Evolutionary conservation across 2,888 invertebrate genomes (phyloP).

Genomic region (Prionchulus punctatus): DNA sequence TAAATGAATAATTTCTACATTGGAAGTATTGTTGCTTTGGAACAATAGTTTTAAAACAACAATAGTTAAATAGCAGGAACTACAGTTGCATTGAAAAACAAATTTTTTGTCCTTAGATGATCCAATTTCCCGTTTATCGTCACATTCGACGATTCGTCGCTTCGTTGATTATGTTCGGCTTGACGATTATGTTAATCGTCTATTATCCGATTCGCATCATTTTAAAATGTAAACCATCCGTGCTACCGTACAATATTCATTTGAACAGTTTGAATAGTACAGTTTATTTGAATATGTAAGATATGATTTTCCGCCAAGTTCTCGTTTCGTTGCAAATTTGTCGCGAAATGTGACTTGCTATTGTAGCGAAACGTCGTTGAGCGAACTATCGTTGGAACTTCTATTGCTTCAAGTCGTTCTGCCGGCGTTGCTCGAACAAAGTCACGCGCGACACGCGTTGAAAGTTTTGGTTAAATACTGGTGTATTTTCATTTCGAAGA

Average conservation of each 20-base stretch:
- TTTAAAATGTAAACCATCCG: constrained; percentile 59
- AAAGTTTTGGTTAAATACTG: constrained; percentile 63
- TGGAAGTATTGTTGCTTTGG: too few relatives aligned
- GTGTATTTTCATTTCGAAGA: constrained; percentile 48
- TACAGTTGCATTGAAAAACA: neutral
- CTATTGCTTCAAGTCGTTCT: constrained; percentile 73
- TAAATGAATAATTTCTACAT: too few relatives aligned
- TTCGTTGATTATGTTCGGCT: constrained; percentile 73
- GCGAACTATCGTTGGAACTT: constrained; percentile 81
- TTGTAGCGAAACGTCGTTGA: constrained; percentile 55
- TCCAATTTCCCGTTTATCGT: constrained; percentile 75
- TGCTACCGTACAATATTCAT: constrained; percentile 83
- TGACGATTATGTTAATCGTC: constrained; percentile 80
- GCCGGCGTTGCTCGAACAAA: constrained; percentile 86
- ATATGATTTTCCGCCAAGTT: neutral
- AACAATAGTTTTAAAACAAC: too few relatives aligned
- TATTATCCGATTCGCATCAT: constrained; percentile 83
- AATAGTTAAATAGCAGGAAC: too few relatives aligned
- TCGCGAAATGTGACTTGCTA: neutral
- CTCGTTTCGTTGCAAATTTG: neutral
- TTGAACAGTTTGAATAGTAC: constrained; percentile 32
- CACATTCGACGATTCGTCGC: constrained; percentile 77
- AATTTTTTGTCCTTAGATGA: constrained; percentile 54
- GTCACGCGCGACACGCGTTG: constrained; percentile 82
- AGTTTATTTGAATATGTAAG: neutral